A percentile compares a stretch with the other conserved stretches of the same genome.
phyloP scores from a whole-genome alignment of 2,113 vertebrate genomes.

The Silurus asotus region DNA sequence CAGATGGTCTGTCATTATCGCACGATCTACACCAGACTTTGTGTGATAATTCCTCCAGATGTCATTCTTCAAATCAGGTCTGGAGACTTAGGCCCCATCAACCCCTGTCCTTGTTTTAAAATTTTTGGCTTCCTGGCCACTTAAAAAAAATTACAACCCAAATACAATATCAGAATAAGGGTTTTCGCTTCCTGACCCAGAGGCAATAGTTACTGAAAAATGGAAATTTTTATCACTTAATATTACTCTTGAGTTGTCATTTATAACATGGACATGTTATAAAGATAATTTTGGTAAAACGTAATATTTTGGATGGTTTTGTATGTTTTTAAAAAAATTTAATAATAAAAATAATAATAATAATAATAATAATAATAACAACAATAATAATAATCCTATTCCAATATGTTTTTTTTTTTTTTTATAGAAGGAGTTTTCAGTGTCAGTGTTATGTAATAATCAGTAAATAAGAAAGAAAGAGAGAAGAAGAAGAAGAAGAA shows the following conservation, averaged over 20 bases:
- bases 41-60: background rate
- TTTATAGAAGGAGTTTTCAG: background rate
- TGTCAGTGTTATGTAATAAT: background rate
- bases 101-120: background rate
- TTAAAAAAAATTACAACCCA: background rate
- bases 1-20: constrained; percentile 3
- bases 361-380: no score
- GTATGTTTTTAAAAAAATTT: no score
- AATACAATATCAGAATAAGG: background rate
- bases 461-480: background rate
- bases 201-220: no score
- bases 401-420: background rate
- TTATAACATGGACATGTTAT: no score
- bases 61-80: background rate
- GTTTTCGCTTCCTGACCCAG: background rate
- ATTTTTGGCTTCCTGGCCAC: background rate
- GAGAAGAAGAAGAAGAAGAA: background rate
- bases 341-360: no score
- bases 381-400: no score
- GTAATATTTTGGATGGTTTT: no score
- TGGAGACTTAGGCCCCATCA: background rate
- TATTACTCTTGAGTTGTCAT: no score
- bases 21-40: background rate
- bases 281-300: no score
- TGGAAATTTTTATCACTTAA: no score